Evolutionary conservation across 2,797 vertebrate genomes (phyloP).

Genomic region (Syngnathus acus): DNA sequence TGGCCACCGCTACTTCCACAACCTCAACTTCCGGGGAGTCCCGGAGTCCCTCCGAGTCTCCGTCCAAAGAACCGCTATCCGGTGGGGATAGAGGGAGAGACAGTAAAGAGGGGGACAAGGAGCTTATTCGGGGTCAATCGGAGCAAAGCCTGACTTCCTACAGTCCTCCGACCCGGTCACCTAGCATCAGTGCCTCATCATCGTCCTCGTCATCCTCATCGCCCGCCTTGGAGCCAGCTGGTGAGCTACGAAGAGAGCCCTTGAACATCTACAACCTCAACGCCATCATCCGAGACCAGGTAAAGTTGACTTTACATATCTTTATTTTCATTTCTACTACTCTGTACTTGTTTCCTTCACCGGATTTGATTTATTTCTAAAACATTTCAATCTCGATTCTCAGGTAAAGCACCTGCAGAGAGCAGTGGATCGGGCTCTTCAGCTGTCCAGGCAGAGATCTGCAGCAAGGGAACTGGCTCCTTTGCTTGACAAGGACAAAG

Average conservation of each 20-base stretch:
- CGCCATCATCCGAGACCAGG: constrained; percentile 93
- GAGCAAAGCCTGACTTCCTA: constrained; percentile 71
- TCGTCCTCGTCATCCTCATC: constrained; percentile 78
- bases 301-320: constrained; percentile 8
- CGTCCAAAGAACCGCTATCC: constrained; percentile 68
- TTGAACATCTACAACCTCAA: constrained; percentile 97
- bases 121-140: constrained; percentile 58
- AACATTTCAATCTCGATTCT: neutral
- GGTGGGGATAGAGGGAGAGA: constrained; percentile 50
- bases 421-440: constrained; percentile 86
- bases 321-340: neutral
- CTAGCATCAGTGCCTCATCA: constrained; percentile 72
- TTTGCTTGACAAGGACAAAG: constrained; percentile 90
- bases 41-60: constrained; percentile 76
- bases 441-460: constrained; percentile 86
- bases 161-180: constrained; percentile 54
- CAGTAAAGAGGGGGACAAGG: constrained; percentile 53
- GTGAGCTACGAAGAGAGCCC: constrained; percentile 87
- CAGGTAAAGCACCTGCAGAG: constrained; percentile 91
- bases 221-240: constrained; percentile 76
- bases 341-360: too few species aligned
- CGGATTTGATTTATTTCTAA: neutral
- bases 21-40: constrained; percentile 57
- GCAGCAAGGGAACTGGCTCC: constrained; percentile 84
- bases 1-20: constrained; percentile 52